Evolutionary conservation across 2,888 invertebrate species (phyloP).

Genomic region (Acanthosoma haemorrhoidale): DNA sequence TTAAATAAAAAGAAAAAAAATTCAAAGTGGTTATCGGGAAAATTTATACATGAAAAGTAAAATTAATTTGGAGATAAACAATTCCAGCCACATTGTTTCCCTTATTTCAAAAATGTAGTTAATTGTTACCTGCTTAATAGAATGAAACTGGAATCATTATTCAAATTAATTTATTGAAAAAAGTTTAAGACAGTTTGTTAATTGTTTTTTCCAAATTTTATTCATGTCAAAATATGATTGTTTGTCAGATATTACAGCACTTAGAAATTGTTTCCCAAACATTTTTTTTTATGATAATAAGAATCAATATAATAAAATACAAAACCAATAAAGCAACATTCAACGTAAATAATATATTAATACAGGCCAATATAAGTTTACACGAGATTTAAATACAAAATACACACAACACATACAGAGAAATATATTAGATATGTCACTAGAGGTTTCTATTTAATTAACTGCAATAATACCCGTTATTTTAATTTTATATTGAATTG

Average conservation of each 20-base stretch:
- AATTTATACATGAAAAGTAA: too few relatives aligned
- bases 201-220: neutral
- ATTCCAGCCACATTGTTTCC: too few relatives aligned
- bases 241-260: conserved; percentile 15
- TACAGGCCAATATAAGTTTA: conserved; percentile 22
- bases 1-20: too few relatives aligned
- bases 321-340: conserved; percentile 26
- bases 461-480: conserved; percentile 28
- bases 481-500: neutral
- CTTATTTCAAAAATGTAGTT: too few relatives aligned
- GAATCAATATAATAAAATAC: conserved; percentile 23
- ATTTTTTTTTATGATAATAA: conserved; percentile 3
- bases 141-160: too few relatives aligned
- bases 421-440: conserved; percentile 35
- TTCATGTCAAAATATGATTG: conserved; percentile 11
- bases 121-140: too few relatives aligned
- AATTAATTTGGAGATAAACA: too few relatives aligned
- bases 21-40: too few relatives aligned
- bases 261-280: conserved; percentile 14
- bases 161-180: too few relatives aligned
- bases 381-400: conserved; percentile 33
- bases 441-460: conserved; percentile 26
- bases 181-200: too few relatives aligned
- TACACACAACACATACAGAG: conserved; percentile 37
- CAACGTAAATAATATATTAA: conserved; percentile 27